Evolutionary conservation across 2,888 invertebrate genomes (phyloP).

Genomic region (Laothoe populi): DNA sequence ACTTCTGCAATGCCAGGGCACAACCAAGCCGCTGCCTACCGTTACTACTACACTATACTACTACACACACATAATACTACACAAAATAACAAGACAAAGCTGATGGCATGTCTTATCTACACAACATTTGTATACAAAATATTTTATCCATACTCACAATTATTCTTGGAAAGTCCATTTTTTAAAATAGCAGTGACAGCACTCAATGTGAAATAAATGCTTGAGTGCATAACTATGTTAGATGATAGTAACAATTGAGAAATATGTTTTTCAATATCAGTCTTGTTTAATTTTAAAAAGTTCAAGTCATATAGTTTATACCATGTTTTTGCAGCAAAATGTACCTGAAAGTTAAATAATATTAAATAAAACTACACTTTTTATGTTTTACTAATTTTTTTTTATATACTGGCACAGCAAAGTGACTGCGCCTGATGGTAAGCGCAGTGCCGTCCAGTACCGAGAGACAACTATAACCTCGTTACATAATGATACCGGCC

Average conservation of each 20-base stretch:
- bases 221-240: constrained; percentile 29
- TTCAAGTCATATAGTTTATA: constrained; percentile 48
- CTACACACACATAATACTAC: background rate
- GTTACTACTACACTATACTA: no score
- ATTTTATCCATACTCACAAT: constrained; percentile 47
- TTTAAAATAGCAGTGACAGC: constrained; percentile 51
- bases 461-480: no score
- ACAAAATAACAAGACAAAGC: no score
- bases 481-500: no score
- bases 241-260: constrained; percentile 30
- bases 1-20: no score
- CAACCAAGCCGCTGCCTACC: no score
- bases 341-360: constrained; percentile 48
- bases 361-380: background rate
- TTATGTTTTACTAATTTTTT: background rate
- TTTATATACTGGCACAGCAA: no score
- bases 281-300: constrained; percentile 37
- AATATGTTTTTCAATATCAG: constrained; percentile 41
- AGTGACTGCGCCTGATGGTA: no score
- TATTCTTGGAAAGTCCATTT: constrained; percentile 41
- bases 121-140: background rate
- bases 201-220: constrained; percentile 48
- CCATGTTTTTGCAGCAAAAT: constrained; percentile 55
- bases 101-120: no score
- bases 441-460: no score